Evolutionary conservation across 1,140 invertebrate genomes (phyloP), one percentile per base, ranked within the genome.

Genomic region (Leptinotarsa lineolata): DNA sequence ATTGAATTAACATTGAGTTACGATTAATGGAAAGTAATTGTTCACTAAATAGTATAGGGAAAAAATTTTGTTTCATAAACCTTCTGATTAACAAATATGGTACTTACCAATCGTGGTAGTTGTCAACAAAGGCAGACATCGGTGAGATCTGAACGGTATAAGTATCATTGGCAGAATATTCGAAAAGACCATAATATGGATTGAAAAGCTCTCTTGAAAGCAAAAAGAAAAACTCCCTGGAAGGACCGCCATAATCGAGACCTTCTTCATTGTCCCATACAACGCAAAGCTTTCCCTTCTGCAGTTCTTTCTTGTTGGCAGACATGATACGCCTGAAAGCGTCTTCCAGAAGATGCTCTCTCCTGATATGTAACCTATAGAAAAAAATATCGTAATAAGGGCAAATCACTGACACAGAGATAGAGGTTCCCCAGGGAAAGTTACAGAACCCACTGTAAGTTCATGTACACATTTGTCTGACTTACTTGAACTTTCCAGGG

Each of bases 91-190:
- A 39, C 30, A 39, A 39, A 39, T 39, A 39, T 30, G 13, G 16
- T 70, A 84, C 86, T 88, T 79, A 93, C 97, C 97, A 99, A 85
- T 98, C 96, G 79, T 97, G 94, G 82, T 96, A 93, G 84, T 98
- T 97, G 81, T 99, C 97, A n/a, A 99, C 96, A 83, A 98, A 98
- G 0, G 95, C 94, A 13, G 96, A 98, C 92, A 99, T 94, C 0
- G 97, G 96, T 54, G 96, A 98, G 73, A 99, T 94, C 88, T 99
- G 97, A 18, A 99, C 96, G 2, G 97, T 99, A 84, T 99, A 99
- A 18, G 96, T 97, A 82, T 99, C 96, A 85, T 97, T 97, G 20
- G 97, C 96, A 0, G 96, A 97, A 85, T 99, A 99, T 87, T 99
- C 97, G 86, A 99, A 99, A 18, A 99, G 89, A 4, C 97, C 97